Evolutionary conservation across 2,888 invertebrate species (phyloP).

Genomic region (Acleris holmiana): DNA sequence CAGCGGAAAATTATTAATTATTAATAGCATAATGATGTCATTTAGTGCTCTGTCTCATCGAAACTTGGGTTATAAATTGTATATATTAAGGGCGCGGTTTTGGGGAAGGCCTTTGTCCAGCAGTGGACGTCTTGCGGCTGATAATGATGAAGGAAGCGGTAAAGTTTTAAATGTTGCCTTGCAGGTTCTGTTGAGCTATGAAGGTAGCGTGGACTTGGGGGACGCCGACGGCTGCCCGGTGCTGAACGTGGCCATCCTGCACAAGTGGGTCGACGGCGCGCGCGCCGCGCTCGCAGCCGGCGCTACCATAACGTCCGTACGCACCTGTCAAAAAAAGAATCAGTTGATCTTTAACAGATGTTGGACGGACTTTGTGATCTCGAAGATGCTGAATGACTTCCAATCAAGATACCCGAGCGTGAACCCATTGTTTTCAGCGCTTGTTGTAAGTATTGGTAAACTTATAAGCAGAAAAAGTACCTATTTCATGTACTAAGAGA

Average conservation of each 20-base stretch:
- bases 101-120: too few relatives aligned
- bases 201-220: background rate
- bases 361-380: too few relatives aligned
- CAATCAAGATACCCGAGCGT: background rate
- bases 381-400: background rate
- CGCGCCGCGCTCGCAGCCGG: background rate
- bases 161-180: too few relatives aligned
- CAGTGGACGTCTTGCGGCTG: too few relatives aligned
- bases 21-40: too few relatives aligned
- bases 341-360: too few relatives aligned
- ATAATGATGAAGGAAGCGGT: too few relatives aligned
- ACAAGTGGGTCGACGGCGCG: background rate
- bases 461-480: background rate
- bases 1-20: too few relatives aligned
- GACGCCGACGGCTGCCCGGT: constrained; percentile 10
- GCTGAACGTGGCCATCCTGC: constrained; percentile 5
- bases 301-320: background rate
- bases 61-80: too few relatives aligned
- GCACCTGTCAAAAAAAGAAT: too few relatives aligned
- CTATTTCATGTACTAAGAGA: background rate
- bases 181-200: background rate
- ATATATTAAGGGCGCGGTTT: too few relatives aligned
- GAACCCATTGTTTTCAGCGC: background rate
- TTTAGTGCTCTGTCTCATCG: too few relatives aligned
- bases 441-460: background rate